phyloP scores from a whole-genome alignment of 1,140 invertebrate species.

The Drosophila pachea region DNA sequence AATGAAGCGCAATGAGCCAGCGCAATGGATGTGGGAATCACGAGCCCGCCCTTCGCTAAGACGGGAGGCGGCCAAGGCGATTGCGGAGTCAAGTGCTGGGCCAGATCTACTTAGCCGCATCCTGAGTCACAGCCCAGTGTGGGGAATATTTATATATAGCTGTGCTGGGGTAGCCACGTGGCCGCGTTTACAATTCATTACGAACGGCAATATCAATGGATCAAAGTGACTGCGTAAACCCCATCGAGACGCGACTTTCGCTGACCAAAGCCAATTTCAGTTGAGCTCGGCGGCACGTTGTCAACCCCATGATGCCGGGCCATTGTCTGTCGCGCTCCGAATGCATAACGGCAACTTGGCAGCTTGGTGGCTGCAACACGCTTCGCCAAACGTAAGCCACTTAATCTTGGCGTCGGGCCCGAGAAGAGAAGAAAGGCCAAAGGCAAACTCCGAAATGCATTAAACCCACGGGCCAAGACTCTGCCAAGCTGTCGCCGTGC shows the following conservation, averaged over 20 bases:
- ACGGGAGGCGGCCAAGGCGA: not conserved
- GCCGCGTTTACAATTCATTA: slow-evolving; percentile 74
- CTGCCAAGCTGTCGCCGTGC: too few relatives aligned
- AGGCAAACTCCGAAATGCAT: slow-evolving; percentile 33
- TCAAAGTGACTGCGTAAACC: slow-evolving; percentile 17
- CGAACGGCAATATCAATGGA: slow-evolving; percentile 45
- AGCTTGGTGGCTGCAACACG: slow-evolving; percentile 44
- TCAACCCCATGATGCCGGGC: slow-evolving; percentile 30
- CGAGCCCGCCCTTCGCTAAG: too few relatives aligned
- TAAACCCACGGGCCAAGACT: slow-evolving; percentile 26
- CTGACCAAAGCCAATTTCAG: slow-evolving; percentile 60
- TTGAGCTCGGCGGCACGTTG: slow-evolving; percentile 29
- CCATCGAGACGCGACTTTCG: slow-evolving; percentile 39
- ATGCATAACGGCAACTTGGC: slow-evolving; percentile 64
- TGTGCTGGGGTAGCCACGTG: slow-evolving; percentile 43
- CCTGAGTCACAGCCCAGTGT: slow-evolving; percentile 3
- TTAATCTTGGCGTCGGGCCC: slow-evolving; percentile 56
- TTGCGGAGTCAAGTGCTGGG: slow-evolving; percentile 27
- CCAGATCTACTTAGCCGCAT: slow-evolving; percentile 19
- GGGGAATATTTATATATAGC: not conserved
- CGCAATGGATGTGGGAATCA: slow-evolving; percentile 19
- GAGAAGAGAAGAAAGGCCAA: slow-evolving; percentile 51
- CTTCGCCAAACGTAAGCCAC: slow-evolving; percentile 61
- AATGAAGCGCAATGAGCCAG: slow-evolving; percentile 55
- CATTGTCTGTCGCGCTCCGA: slow-evolving; percentile 46